Percentiles rank a stretch among this genome's conserved stretches.
Evolutionary conservation across 2,797 vertebrate species (phyloP).

Genomic region (Aldrovandia affinis): DNA sequence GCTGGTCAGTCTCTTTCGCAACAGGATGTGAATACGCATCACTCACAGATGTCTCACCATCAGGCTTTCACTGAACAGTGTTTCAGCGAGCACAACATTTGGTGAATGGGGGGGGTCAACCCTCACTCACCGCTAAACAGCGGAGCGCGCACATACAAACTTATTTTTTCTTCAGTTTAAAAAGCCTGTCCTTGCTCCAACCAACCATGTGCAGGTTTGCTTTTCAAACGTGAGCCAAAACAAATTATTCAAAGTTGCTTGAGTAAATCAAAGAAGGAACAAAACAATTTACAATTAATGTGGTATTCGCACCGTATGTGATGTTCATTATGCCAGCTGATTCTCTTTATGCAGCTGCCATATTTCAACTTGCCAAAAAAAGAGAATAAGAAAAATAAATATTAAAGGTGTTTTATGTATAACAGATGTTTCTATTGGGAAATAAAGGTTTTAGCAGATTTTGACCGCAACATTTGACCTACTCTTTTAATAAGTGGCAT

Average conservation of each 20-base stretch:
- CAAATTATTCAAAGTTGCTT: not conserved
- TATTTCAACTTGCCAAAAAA: not conserved
- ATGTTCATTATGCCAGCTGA: not conserved
- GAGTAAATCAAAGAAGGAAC: not conserved
- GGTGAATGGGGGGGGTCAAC: not conserved
- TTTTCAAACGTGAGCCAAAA: too few species aligned
- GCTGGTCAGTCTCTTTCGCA: slow-evolving; percentile 35
- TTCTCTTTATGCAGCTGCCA: not conserved
- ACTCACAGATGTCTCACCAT: slow-evolving; percentile 28
- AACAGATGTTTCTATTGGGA: not conserved
- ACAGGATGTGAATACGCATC: slow-evolving; percentile 35
- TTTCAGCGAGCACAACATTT: not conserved
- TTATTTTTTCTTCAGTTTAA: too few species aligned
- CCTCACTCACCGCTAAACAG: too few species aligned
- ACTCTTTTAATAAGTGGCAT: not conserved
- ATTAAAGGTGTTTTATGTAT: not conserved
- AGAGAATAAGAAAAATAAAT: not conserved
- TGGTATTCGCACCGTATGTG: not conserved
- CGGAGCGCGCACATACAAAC: too few species aligned
- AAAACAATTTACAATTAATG: not conserved
- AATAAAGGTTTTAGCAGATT: not conserved
- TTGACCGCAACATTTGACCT: not conserved
- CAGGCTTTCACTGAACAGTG: slow-evolving; percentile 45
- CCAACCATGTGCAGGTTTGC: too few species aligned
- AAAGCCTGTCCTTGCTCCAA: too few species aligned